Base-by-base conservation (phyloP, 2,888 invertebrate species). In the Cantharis rustica region DNA sequence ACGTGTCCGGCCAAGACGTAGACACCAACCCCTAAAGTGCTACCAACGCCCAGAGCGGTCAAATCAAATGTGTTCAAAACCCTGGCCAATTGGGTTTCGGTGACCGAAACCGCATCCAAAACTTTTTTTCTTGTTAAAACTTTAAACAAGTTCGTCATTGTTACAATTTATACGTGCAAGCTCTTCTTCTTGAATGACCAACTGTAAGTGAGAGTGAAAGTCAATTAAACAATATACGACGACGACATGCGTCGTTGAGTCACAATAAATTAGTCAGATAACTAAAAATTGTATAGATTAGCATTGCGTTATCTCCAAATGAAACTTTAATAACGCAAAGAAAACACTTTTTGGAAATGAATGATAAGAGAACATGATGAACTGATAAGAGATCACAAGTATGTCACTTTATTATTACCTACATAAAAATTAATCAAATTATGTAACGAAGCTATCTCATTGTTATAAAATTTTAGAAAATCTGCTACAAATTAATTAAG, bases 1-100 rank as follows among this genome's bases (percentile, higher is more conserved):
- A 96, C 96, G 75, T 94, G 92, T 0, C 96, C 96, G 17, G 95
- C 96, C 72, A 98, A 87, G 61, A 97, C 96, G 86, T 97, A 98
- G 64, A 97, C 95, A 0, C 97, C 97, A 10, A 97, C 95, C 0
- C 97, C 97, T 15, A 98, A 91, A 0, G 95, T 95, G 78, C 94
- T 94, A 47, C 95, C 95, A 17, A 95, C 93, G 0, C 93, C 97
- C 63, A 97, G 87, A 0, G 95, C 93, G 0, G 96, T 96, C 68
- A 97, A 90, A 88, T 97, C 97, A 26, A 96, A 89, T 0, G 95
- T 94, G 0, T 93, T 93, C 4, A 97, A 89, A 75, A 95, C 94
- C 78, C 96, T 89, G 13, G 93, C 92, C 16, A 94, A 87, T 61
- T 87, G 87, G 1, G 89, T 87, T 80, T 89, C 87, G 75, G 86